A percentile compares a stretch with the other conserved stretches of the same genome.
Evolutionary conservation across 35 echinoderm and acorn worm genomes (phyloP).

Genomic region (Ophioderma brevispina): DNA sequence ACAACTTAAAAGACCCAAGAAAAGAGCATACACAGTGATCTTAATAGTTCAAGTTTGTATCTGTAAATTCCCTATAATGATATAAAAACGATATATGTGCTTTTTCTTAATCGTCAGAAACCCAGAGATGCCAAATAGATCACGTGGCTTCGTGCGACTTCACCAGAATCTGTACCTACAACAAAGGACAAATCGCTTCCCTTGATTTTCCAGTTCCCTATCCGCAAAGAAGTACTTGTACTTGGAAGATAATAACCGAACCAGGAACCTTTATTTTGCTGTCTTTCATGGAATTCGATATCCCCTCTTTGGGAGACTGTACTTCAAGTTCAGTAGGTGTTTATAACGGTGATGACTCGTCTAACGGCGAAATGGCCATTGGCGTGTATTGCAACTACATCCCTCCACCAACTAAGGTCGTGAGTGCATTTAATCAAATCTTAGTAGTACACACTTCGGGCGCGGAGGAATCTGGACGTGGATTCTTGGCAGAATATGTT

Average conservation of each 20-base stretch:
- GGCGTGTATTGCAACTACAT: background rate
- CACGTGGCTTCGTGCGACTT: background rate
- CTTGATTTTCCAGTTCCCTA: background rate
- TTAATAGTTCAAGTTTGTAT: no score
- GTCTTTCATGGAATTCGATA: background rate
- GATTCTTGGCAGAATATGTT: background rate
- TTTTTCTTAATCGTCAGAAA: background rate
- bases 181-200: background rate
- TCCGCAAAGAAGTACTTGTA: background rate
- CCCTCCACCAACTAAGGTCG: background rate
- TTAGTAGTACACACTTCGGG: background rate
- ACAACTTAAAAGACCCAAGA: no score
- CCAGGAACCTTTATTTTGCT: background rate
- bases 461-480: background rate
- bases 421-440: background rate
- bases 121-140: background rate
- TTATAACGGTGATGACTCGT: background rate
- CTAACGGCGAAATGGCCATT: background rate
- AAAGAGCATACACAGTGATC: no score
- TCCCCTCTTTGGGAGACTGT: background rate
- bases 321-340: background rate
- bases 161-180: background rate
- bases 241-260: background rate
- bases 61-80: no score
- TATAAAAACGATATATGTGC: no score